phyloP scores from a whole-genome alignment of 2,113 vertebrate genomes.

The Cichladusa arquata region DNA sequence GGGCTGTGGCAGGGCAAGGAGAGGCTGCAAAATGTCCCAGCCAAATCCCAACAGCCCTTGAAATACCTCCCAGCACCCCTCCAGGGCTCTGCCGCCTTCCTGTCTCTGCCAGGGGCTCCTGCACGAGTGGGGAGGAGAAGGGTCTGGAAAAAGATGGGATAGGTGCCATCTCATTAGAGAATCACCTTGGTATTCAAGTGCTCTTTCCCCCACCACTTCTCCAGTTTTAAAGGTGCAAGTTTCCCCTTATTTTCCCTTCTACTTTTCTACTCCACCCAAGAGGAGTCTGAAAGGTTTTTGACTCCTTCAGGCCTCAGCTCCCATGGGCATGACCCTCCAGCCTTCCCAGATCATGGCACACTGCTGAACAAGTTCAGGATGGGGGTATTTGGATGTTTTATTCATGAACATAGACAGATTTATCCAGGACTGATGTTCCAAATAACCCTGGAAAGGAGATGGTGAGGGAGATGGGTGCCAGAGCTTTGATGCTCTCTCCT shows the following conservation, averaged over 20 bases:
- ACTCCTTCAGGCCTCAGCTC: not conserved
- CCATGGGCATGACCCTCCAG: not conserved
- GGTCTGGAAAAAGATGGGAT: not conserved
- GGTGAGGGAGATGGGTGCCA: not conserved
- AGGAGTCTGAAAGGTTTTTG: not conserved
- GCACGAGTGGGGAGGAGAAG: not conserved
- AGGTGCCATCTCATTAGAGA: not conserved
- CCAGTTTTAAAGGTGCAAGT: not conserved
- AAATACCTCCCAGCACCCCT: not conserved
- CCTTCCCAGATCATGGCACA: not conserved
- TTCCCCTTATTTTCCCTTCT: not conserved
- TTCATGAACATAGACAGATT: not conserved
- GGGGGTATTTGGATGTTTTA: not conserved
- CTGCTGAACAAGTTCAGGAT: not conserved
- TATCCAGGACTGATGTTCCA: not conserved
- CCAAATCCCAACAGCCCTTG: not conserved
- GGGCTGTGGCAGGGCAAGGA: not conserved
- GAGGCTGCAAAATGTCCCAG: not conserved
- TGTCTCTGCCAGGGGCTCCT: rapidly evolving
- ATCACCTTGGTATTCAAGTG: not conserved
- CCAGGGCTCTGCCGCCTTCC: not conserved
- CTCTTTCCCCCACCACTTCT: not conserved
- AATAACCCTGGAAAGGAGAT: not conserved
- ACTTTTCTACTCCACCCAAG: not conserved
- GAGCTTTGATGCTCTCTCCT: not conserved